phyloP scores from a whole-genome alignment of 2,888 invertebrate genomes.

The Chaitophorus viminalis region DNA sequence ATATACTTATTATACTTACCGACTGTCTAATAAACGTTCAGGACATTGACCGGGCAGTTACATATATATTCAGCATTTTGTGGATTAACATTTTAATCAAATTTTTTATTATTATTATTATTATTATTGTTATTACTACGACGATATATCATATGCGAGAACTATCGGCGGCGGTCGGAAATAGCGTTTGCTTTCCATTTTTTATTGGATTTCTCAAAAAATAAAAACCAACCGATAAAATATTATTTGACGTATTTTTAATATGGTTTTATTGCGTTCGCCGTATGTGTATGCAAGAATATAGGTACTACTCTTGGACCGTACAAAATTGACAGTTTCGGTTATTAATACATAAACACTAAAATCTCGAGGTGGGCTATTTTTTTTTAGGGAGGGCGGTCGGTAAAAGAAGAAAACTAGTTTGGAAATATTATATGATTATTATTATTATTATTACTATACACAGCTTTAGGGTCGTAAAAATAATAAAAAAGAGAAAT shows the following conservation, averaged over 20 bases:
- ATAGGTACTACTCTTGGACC: neutral
- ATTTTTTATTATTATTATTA: neutral
- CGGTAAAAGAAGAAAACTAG: conserved; percentile 44
- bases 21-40: neutral
- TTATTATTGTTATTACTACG: neutral
- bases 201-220: conserved; percentile 13
- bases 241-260: conserved; percentile 49
- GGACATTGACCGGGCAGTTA: neutral
- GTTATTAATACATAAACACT: conserved; percentile 23
- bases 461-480: conserved; percentile 48
- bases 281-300: neutral
- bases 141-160: neutral
- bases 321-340: conserved; percentile 45
- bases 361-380: conserved; percentile 32
- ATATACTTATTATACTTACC: too few relatives aligned
- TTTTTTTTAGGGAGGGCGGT: neutral
- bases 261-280: neutral
- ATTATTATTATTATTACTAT: conserved; percentile 15
- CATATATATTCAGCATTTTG: neutral
- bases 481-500: conserved; percentile 32
- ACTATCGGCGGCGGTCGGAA: neutral
- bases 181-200: neutral
- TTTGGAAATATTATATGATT: conserved; percentile 47
- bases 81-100: neutral
- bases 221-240: conserved; percentile 38